phyloP scores from a whole-genome alignment of 2,113 vertebrate species.

The Neomonachus schauinslandi region DNA sequence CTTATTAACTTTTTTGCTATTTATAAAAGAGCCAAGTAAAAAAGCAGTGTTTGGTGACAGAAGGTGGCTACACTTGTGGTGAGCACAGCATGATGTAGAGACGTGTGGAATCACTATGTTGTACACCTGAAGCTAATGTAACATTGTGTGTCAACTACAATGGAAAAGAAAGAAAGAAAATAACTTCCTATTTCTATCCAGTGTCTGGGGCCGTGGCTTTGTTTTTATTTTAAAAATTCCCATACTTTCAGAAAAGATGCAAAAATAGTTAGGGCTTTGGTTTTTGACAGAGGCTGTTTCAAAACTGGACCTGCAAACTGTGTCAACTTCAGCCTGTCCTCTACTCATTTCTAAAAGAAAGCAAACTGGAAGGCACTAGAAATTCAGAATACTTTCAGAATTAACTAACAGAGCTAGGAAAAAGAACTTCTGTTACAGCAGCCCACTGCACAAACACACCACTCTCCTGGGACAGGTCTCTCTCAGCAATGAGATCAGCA shows the following conservation, averaged over 20 bases:
- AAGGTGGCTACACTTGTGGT: neutral
- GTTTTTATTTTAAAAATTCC: slow-evolving; percentile 50
- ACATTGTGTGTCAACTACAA: neutral
- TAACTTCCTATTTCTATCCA: slow-evolving; percentile 50
- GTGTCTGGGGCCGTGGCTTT: slow-evolving; percentile 52
- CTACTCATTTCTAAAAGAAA: slow-evolving; percentile 41
- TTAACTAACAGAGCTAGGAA: slow-evolving; percentile 26
- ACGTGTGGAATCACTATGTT: neutral
- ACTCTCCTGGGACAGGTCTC: slow-evolving; percentile 65
- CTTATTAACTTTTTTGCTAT: slow-evolving; percentile 26
- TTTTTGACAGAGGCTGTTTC: slow-evolving; percentile 64
- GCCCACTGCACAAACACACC: slow-evolving; percentile 64
- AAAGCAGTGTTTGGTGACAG: neutral
- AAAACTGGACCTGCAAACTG: slow-evolving; percentile 10
- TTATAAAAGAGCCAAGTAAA: slow-evolving; percentile 39
- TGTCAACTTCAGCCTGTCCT: slow-evolving; percentile 38
- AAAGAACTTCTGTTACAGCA: slow-evolving; percentile 60
- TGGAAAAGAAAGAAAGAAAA: neutral
- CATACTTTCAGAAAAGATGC: slow-evolving; percentile 58
- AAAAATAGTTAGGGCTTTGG: slow-evolving; percentile 51
- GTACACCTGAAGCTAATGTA: neutral
- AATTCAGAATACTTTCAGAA: slow-evolving; percentile 39
- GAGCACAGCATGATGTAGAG: neutral
- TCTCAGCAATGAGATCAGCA: slow-evolving; percentile 54
- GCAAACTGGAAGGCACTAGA: neutral